Evolutionary conservation across 2,797 vertebrate genomes (phyloP).

Genomic region (Prionace glauca): DNA sequence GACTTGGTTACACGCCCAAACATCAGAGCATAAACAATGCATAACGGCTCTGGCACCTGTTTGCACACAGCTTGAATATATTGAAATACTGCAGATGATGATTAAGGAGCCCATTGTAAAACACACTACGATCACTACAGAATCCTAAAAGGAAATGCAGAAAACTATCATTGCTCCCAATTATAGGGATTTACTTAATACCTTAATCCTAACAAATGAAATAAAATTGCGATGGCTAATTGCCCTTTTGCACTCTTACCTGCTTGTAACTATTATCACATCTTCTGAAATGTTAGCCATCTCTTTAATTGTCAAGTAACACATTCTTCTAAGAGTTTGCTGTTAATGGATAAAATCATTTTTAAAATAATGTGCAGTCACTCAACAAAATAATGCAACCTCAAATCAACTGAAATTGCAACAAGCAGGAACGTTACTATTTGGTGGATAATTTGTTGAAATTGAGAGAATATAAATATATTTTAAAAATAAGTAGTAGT

Average conservation of each 20-base stretch:
- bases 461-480: neutral
- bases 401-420: neutral
- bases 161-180: neutral
- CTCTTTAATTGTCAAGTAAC: conserved; percentile 96
- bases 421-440: neutral
- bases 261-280: conserved; percentile 98
- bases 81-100: neutral
- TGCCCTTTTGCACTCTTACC: conserved; percentile 57
- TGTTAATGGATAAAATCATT: conserved; percentile 48
- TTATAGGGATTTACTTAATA: neutral
- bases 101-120: neutral
- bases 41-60: neutral
- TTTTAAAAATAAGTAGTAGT: neutral
- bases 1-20: neutral
- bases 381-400: neutral
- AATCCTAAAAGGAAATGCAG: neutral
- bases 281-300: conserved; percentile 98
- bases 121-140: neutral
- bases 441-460: neutral
- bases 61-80: neutral
- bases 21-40: neutral
- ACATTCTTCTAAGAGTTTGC: conserved; percentile 97
- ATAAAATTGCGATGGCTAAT: neutral
- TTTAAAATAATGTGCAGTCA: neutral
- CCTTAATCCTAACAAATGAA: neutral